phyloP scores from a whole-genome alignment of 2,888 invertebrate genomes.

The Cantharis flavilabris region DNA sequence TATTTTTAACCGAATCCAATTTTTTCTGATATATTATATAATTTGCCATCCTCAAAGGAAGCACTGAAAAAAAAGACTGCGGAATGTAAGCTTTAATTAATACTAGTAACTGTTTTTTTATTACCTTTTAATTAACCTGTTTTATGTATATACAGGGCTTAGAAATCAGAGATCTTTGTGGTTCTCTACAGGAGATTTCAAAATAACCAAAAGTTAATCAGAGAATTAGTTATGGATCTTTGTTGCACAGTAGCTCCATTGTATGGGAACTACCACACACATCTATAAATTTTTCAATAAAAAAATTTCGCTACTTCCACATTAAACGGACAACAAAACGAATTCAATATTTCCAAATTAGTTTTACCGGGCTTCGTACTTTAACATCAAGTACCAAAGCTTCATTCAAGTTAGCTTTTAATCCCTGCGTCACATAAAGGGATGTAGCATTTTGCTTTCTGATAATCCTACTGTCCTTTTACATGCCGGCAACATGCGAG shows the following conservation, averaged over 20 bases:
- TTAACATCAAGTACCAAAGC: neutral
- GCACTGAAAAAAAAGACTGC: too few relatives aligned
- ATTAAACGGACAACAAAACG: neutral
- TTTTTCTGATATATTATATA: neutral
- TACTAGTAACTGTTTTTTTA: neutral
- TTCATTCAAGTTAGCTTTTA: slow-evolving; percentile 23
- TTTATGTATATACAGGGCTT: neutral
- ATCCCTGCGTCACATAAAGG: slow-evolving; percentile 28
- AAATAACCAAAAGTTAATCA: slow-evolving; percentile 44
- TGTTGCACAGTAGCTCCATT: slow-evolving; percentile 46
- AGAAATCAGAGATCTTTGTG: neutral
- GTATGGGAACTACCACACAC: neutral
- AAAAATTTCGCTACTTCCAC: neutral
- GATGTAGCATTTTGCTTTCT: slow-evolving; percentile 23
- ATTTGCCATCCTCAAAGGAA: neutral
- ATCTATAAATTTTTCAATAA: neutral
- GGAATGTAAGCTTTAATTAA: neutral
- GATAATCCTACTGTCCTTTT: slow-evolving; percentile 24
- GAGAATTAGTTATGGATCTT: slow-evolving; percentile 52
- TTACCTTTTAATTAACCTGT: neutral
- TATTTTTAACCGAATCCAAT: neutral
- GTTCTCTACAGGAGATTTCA: neutral
- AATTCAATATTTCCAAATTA: neutral
- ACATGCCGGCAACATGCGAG: neutral
- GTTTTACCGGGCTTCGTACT: neutral